Evolutionary conservation across 2,113 vertebrate species (phyloP).

Genomic region (Egretta garzetta): DNA sequence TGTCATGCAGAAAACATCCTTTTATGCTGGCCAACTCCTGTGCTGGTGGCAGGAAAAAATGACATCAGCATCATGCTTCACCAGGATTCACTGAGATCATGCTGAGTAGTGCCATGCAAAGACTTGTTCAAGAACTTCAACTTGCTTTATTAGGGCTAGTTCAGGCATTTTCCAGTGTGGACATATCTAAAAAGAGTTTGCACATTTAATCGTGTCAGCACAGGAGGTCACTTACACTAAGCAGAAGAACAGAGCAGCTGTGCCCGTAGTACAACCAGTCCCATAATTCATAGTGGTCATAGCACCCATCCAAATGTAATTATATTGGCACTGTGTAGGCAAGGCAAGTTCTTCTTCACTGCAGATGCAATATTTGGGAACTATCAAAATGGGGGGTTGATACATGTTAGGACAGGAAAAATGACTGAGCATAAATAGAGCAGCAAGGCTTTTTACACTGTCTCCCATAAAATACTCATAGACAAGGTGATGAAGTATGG

Average conservation of each 20-base stretch:
- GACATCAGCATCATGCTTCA: neutral
- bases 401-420: neutral
- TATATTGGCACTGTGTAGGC: neutral
- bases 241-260: neutral
- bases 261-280: neutral
- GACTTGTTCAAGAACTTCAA: neutral
- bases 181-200: neutral
- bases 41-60: neutral
- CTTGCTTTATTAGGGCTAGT: neutral
- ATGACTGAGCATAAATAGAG: neutral
- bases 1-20: neutral
- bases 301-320: neutral
- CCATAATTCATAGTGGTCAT: fast-evolving
- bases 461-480: neutral
- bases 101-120: neutral
- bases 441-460: neutral
- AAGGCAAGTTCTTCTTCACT: neutral
- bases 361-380: neutral
- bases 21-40: neutral
- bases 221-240: neutral
- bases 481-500: neutral
- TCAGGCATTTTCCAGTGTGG: neutral
- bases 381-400: neutral
- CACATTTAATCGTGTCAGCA: neutral
- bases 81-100: neutral